phyloP scores from a whole-genome alignment of 1,140 invertebrate genomes.

The Lepeophtheirus salmonis region DNA sequence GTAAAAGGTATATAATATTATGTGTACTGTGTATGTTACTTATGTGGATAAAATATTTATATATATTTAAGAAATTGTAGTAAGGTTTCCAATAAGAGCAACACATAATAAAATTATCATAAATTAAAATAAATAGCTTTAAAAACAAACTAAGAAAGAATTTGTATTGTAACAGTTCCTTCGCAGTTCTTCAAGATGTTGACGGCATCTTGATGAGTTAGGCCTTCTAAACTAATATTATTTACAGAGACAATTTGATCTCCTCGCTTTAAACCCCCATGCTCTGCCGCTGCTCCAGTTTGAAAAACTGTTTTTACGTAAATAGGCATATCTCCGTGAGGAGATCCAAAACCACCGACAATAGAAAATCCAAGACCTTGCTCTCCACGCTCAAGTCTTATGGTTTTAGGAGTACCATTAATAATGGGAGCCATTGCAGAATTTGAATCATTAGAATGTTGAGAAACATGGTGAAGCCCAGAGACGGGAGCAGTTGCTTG shows the following conservation, averaged over 20 bases:
- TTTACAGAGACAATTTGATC: slow-evolving; percentile 40
- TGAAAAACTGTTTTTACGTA: slow-evolving; percentile 64
- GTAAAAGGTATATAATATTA: no score
- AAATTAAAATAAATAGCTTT: no score
- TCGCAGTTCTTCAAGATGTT: slow-evolving; percentile 36
- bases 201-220: slow-evolving; percentile 41
- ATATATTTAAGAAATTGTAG: no score
- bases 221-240: slow-evolving; percentile 33
- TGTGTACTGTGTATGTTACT: no score
- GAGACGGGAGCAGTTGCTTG: slow-evolving; percentile 18
- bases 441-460: neutral
- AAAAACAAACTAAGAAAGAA: slow-evolving; percentile 32
- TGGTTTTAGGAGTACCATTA: slow-evolving; percentile 1
- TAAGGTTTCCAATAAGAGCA: no score
- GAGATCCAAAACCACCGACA: slow-evolving; percentile 53
- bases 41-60: no score
- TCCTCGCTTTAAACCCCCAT: slow-evolving; percentile 40
- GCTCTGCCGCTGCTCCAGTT: slow-evolving; percentile 47
- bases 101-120: no score
- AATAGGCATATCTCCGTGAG: slow-evolving; percentile 53
- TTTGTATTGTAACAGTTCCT: slow-evolving; percentile 35
- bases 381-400: slow-evolving; percentile 32
- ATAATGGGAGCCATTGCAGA: neutral
- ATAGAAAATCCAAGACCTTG: slow-evolving; percentile 59
- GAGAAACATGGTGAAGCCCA: slow-evolving; percentile 13